Conservation (phyloP, 2,888 invertebrate genomes). For the Cerceris rybyensis region DNA sequence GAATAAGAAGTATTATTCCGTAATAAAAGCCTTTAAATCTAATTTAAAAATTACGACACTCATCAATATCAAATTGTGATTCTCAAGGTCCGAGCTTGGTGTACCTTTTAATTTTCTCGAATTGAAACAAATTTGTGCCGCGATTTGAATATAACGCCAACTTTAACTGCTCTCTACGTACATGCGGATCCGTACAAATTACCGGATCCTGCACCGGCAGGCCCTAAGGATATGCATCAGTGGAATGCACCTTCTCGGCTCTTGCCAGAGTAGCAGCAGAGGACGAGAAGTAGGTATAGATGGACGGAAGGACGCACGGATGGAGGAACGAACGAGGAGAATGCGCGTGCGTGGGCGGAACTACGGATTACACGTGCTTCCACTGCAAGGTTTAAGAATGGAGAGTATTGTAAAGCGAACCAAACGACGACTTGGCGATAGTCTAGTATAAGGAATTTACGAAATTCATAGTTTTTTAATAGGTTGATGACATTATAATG, state of each 20-base stretch:
- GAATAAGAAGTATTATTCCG: too few relatives aligned
- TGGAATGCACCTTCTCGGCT: constrained; percentile 60
- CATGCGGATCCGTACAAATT: constrained; percentile 65
- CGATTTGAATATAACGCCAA: constrained; percentile 60
- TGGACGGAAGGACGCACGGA: constrained; percentile 55
- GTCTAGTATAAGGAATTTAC: too few relatives aligned
- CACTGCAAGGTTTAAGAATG: constrained; percentile 73
- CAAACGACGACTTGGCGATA: constrained; percentile 35
- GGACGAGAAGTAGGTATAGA: constrained; percentile 57
- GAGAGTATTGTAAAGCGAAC: constrained; percentile 66
- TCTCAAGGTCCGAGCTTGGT: constrained; percentile 14
- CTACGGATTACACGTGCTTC: constrained; percentile 60
- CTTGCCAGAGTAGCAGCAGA: constrained; percentile 58
- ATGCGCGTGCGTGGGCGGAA: constrained; percentile 75
- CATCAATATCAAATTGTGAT: neutral
- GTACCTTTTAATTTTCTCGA: constrained; percentile 58
- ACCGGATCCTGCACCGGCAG: constrained; percentile 65
- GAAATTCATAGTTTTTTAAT: too few relatives aligned
- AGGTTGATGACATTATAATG: too few relatives aligned
- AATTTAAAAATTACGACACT: neutral
- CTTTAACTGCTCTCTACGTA: constrained; percentile 61
- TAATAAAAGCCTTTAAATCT: too few relatives aligned
- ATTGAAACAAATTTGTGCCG: constrained; percentile 42
- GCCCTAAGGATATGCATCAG: constrained; percentile 69
- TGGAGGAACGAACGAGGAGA: constrained; percentile 53